phyloP scores from a whole-genome alignment of 1,140 invertebrate genomes.

The Venturia canescens region DNA sequence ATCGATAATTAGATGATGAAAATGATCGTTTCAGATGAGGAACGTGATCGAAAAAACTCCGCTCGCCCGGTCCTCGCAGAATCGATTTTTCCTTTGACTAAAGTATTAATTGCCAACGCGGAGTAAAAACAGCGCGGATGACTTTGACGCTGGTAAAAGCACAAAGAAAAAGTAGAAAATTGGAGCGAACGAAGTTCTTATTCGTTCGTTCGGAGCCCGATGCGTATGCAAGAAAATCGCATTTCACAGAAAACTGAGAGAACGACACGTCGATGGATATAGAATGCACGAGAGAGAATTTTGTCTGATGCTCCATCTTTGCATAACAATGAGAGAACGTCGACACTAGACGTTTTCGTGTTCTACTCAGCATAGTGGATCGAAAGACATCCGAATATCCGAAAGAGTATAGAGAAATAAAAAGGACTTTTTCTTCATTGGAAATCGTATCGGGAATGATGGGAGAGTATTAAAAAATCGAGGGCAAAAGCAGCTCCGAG shows the following conservation, averaged over 20 bases:
- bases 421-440: background rate
- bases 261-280: constrained; percentile 6
- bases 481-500: no score
- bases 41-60: no score
- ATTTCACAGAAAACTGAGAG: constrained; percentile 33
- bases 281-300: constrained; percentile 16
- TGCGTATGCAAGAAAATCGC: constrained; percentile 51
- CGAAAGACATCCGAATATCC: background rate
- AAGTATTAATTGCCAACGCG: no score
- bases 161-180: background rate
- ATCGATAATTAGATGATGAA: no score
- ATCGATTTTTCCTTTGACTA: no score
- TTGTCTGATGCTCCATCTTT: constrained; percentile 23
- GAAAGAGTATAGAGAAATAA: background rate
- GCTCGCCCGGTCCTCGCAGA: no score
- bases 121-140: no score
- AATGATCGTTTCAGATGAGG: no score
- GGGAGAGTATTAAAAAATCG: no score
- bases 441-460: no score
- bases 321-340: constrained; percentile 25
- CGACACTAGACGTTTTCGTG: constrained; percentile 5
- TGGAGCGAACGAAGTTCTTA: background rate
- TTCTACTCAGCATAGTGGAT: background rate
- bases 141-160: no score
- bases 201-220: background rate